Evolutionary conservation across 1,140 invertebrate genomes (phyloP).

Genomic region (Tetragonula clypearis): DNA sequence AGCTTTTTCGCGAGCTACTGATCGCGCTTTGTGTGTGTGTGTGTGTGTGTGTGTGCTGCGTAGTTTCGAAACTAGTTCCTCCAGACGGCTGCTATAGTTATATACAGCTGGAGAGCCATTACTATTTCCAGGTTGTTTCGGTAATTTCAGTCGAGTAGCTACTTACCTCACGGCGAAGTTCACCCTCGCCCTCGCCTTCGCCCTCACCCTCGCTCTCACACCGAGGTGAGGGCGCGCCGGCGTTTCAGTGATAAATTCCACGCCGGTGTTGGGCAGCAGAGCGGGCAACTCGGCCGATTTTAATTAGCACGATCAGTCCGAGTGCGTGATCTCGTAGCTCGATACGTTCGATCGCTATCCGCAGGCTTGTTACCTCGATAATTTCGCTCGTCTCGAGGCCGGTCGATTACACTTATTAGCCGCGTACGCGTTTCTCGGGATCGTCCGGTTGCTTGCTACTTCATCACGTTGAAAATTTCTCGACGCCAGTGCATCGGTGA

Average conservation of each 20-base stretch:
- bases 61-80: slow-evolving; percentile 62
- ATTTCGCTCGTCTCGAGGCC: slow-evolving; percentile 24
- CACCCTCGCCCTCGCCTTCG: too few relatives aligned
- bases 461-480: background rate
- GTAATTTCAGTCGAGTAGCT: slow-evolving; percentile 53
- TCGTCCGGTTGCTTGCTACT: background rate
- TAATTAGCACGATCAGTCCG: slow-evolving; percentile 60
- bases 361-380: slow-evolving; percentile 50
- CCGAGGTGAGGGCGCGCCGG: background rate
- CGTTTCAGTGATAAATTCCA: slow-evolving; percentile 55
- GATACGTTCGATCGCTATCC: slow-evolving; percentile 8
- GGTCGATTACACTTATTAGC: slow-evolving; percentile 42
- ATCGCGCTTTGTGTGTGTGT: too few relatives aligned
- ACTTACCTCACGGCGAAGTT: slow-evolving; percentile 45
- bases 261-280: background rate
- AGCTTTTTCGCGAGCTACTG: too few relatives aligned
- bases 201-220: too few relatives aligned
- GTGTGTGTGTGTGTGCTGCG: background rate
- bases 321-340: slow-evolving; percentile 46
- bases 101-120: slow-evolving; percentile 31
- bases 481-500: too few relatives aligned
- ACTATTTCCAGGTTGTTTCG: slow-evolving; percentile 57
- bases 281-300: slow-evolving; percentile 25
- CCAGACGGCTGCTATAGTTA: slow-evolving; percentile 12
- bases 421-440: background rate